These are phyloP conservation scores for Onchidella celtica DNA, from an alignment of 2,888 invertebrate genomes.

Conservation along the genomic window DNA sequence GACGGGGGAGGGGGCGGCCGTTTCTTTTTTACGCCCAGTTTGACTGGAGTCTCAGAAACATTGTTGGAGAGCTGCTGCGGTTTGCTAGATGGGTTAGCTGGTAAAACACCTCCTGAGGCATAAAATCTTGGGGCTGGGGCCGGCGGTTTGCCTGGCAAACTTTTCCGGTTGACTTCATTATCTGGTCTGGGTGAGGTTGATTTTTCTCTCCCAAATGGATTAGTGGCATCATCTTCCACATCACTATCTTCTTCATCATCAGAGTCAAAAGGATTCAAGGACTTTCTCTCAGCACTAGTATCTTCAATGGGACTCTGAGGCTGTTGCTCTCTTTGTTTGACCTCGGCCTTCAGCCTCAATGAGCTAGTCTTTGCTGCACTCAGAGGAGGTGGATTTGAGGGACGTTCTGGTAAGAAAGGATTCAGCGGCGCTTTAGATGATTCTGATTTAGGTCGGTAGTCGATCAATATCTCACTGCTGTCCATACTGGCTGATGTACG, in stretches of 20 bases:
- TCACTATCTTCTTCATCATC: constrained; percentile 57
- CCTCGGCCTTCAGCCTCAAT: constrained; percentile 39
- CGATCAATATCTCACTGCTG: constrained; percentile 1
- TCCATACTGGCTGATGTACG: constrained; percentile 14
- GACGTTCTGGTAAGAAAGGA: constrained; percentile 47
- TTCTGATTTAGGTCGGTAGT: constrained; percentile 5
- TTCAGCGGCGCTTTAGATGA: constrained; percentile 22
- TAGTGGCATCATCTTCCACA: constrained; percentile 32
- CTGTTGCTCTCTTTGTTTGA: not conserved
- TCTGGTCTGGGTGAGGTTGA: not conserved
- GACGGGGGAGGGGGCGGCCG: constrained; percentile 53
- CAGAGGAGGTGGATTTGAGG: constrained; percentile 48
- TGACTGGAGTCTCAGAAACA: not conserved
- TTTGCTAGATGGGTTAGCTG: constrained; percentile 16
- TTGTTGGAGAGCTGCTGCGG: not conserved
- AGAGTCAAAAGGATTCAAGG: constrained; percentile 48
- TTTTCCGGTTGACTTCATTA: constrained; percentile 6
- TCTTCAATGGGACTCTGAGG: not conserved
- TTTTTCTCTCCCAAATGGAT: constrained; percentile 8
- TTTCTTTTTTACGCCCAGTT: constrained; percentile 40
- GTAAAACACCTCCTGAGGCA: constrained; percentile 41
- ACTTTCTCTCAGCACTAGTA: not conserved
- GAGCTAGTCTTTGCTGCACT: constrained; percentile 46
- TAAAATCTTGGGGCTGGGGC: constrained; percentile 47
- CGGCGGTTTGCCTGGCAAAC: not conserved